Percentiles rank a stretch among this genome's conserved stretches.
Conservation (phyloP, 2,797 vertebrate genomes). For the Catamblyrhynchus diadema region DNA sequence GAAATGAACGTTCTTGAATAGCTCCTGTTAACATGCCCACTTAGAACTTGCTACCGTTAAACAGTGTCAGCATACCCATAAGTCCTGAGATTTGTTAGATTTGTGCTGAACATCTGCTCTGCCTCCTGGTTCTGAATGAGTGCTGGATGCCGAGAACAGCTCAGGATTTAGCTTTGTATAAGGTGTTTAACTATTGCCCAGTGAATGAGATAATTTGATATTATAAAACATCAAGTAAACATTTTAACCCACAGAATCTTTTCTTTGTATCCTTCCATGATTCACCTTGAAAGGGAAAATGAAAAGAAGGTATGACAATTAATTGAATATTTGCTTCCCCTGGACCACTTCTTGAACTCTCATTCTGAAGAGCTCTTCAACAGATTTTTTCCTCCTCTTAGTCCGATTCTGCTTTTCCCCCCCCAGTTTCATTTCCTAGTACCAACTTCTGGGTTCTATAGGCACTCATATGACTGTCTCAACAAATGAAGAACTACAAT, state of each 20-base stretch:
- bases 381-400: not conserved
- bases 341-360: not conserved
- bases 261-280: not conserved
- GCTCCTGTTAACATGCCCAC: not conserved
- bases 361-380: not conserved
- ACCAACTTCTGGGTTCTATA: not conserved
- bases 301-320: not conserved
- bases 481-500: not conserved
- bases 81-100: not conserved
- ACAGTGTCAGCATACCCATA: not conserved
- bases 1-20: not conserved
- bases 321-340: not conserved
- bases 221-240: not conserved
- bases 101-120: not conserved
- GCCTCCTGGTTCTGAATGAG: not conserved
- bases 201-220: not conserved
- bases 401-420: rapidly evolving
- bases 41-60: not conserved
- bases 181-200: not conserved
- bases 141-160: not conserved
- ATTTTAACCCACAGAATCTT: not conserved
- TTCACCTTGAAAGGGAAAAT: not conserved
- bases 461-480: not conserved
- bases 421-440: not conserved
- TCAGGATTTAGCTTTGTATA: not conserved